These are phyloP conservation scores for Gambusia affinis DNA, from an alignment of 2,113 vertebrate genomes.

Conservation along the genomic window DNA sequence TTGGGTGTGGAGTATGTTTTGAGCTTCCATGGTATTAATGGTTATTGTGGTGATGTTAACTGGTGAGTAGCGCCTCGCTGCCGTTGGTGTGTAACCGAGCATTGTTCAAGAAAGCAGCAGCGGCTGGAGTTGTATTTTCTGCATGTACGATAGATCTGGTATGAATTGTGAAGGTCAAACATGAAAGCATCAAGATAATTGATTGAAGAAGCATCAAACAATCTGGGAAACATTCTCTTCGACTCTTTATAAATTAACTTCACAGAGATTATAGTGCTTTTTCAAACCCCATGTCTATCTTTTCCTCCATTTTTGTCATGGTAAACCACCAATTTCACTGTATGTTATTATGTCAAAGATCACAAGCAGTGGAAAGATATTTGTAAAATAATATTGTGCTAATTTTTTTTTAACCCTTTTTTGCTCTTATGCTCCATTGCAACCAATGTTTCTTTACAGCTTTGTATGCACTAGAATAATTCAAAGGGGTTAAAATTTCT, in stretches of 20 bases:
- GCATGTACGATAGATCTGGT: not conserved
- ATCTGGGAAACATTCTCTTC: not conserved
- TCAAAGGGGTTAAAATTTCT: not conserved
- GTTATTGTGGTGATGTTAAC: conserved; percentile 29
- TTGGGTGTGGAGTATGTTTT: conserved; percentile 47
- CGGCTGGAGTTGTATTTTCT: not conserved
- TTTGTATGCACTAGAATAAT: not conserved
- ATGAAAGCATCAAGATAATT: not conserved
- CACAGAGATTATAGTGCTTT: not conserved
- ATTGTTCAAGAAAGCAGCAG: not conserved
- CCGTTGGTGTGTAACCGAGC: not conserved
- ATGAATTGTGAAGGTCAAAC: not conserved
- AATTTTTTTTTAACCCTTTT: not conserved
- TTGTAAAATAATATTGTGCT: too few species aligned
- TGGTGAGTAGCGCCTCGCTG: conserved; percentile 28
- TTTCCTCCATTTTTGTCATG: not conserved
- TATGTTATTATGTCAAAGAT: not conserved
- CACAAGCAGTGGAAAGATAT: too few species aligned
- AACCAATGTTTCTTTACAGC: not conserved
- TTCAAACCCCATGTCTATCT: not conserved
- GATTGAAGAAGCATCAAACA: not conserved
- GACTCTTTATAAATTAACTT: not conserved
- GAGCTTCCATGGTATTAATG: conserved; percentile 32
- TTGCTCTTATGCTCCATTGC: not conserved
- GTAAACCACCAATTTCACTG: not conserved